phyloP scores from a whole-genome alignment of 2,797 vertebrate genomes.

The Polyboroides typus region DNA sequence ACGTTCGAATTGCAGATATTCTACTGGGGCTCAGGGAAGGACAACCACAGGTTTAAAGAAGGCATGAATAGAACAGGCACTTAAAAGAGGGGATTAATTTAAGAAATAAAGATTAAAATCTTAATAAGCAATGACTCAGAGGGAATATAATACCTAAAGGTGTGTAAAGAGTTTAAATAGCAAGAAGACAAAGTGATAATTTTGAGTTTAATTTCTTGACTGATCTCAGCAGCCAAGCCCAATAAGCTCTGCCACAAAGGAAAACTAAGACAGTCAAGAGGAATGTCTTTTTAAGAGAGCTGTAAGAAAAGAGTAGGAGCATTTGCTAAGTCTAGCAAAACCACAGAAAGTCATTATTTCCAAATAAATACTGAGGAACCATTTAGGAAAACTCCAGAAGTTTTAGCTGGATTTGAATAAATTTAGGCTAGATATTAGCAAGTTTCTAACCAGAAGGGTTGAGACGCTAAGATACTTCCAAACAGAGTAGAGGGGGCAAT shows the following conservation, averaged over 20 bases:
- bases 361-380: neutral
- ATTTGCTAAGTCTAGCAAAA: neutral
- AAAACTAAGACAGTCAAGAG: neutral
- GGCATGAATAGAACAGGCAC: neutral
- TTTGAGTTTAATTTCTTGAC: neutral
- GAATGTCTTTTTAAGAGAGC: neutral
- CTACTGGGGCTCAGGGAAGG: neutral
- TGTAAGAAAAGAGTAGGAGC: neutral
- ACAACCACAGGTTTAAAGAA: neutral
- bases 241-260: neutral
- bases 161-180: neutral
- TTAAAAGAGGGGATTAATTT: neutral
- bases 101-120: neutral
- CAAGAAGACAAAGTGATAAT: neutral
- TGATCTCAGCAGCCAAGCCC: neutral
- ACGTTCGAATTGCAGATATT: neutral
- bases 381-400: neutral
- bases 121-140: neutral
- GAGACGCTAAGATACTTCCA: neutral
- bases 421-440: neutral
- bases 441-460: neutral
- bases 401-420: neutral
- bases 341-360: neutral
- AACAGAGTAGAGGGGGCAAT: neutral
- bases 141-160: neutral